Base-by-base conservation (phyloP, 2,113 vertebrate species). In the Tor tambroides region DNA sequence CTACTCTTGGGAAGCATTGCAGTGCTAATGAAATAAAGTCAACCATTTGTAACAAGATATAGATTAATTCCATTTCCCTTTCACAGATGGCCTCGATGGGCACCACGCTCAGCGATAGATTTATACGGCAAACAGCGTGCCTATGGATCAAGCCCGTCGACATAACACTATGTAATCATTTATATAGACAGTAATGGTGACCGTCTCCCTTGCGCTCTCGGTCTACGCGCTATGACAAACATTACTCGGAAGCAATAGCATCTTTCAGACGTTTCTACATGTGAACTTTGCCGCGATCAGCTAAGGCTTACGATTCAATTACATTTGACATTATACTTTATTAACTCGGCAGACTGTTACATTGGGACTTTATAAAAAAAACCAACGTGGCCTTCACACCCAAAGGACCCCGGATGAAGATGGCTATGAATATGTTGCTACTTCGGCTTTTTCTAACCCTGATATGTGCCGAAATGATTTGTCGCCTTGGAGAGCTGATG, bases 1-100 rank as follows among this genome's bases (percentile, higher is more conserved):
- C 23, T 30, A 56, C 86, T 65, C 86, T 5, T 30, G 74, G 82
- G 77, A 87, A 56, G 72, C 46, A 23, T 71, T 51, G 35, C 83
- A n/a, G 75, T 54, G 82, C 86, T 85, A 87, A 89, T 79, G 78
- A 80, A 83, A 87, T 87, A 72, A 87, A 85, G 72, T 26, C 86
- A 72, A 83, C 28, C 72, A 63, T 82, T 61, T 56, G 78, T n/a
- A 85, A 77, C 43, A 5, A 35, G 79, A 81, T 87, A 77, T 38
- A 86, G 88, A 84, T 84, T 74, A 84, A 86, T 71, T 79, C 63
- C 56, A 82, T 82, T 69, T 69, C 8, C 21, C 85, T 43, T 61
- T 61, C 80, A 74, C 46, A n/a, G 28, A 23, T 11, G 56, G 51
- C 30, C 79, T 59, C 54, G 23, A 63, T 17, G 79, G 56, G 80